phyloP scores from a whole-genome alignment of 2,888 invertebrate genomes.

The Chalcis sispes region DNA sequence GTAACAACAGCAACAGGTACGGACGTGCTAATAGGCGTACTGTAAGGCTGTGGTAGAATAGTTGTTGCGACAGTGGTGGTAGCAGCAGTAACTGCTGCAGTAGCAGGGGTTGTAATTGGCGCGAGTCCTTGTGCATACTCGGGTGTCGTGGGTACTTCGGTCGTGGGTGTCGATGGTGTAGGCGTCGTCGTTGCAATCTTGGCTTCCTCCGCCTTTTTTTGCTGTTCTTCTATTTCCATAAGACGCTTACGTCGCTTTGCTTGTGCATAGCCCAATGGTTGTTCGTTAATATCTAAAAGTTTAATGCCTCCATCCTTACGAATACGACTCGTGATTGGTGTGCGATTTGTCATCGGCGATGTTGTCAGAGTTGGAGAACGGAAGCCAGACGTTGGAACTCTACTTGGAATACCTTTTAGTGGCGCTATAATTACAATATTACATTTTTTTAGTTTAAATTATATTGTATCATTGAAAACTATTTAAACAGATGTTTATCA shows the following conservation, averaged over 20 bases:
- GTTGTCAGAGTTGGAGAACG: constrained; percentile 77
- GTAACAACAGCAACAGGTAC: constrained; percentile 64
- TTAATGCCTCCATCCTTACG: constrained; percentile 95
- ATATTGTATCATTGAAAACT: no score
- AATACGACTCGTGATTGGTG: constrained; percentile 78
- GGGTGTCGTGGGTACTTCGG: constrained; percentile 80
- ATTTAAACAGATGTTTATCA: no score
- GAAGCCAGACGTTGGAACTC: constrained; percentile 84
- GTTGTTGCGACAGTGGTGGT: constrained; percentile 58
- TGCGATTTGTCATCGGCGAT: constrained; percentile 78
- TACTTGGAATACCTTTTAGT: constrained; percentile 92
- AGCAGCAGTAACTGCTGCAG: constrained; percentile 59
- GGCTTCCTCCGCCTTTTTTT: constrained; percentile 80
- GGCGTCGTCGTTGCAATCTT: constrained; percentile 73
- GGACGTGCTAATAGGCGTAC: constrained; percentile 68
- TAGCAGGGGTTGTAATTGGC: constrained; percentile 64
- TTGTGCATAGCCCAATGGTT: constrained; percentile 89
- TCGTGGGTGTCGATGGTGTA: constrained; percentile 69
- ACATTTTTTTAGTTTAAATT: no score
- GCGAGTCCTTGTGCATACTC: constrained; percentile 87
- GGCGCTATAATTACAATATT: constrained; percentile 81
- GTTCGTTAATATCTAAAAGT: constrained; percentile 94
- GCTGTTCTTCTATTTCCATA: constrained; percentile 83
- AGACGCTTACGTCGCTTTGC: constrained; percentile 92
- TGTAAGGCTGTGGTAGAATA: constrained; percentile 64